These are phyloP conservation scores for Eutrigla gurnardus DNA, from an alignment of 2,797 vertebrate genomes.

Conservation along the genomic window DNA sequence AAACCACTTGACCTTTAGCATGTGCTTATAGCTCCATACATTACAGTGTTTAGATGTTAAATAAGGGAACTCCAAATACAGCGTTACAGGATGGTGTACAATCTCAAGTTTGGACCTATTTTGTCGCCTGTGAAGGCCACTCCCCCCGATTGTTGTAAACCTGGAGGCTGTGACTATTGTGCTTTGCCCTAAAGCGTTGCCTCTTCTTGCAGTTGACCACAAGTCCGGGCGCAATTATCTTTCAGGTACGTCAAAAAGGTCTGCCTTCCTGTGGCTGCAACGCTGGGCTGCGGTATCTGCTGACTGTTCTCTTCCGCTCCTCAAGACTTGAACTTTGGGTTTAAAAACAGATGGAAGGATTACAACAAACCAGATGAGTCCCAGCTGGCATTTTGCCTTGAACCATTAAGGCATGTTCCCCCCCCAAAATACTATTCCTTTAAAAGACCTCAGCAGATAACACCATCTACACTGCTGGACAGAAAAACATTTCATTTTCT, in stretches of 20 bases:
- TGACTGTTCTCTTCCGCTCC: slow-evolving; percentile 55
- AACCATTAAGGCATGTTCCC: background rate
- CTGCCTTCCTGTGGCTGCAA: slow-evolving; percentile 55
- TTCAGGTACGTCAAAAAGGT: slow-evolving; percentile 83
- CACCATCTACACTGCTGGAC: background rate
- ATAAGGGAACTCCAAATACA: background rate
- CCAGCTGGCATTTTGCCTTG: background rate
- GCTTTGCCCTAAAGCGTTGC: slow-evolving; percentile 78
- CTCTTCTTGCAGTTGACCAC: slow-evolving; percentile 86
- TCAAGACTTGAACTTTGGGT: slow-evolving; percentile 66
- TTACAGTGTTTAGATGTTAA: no score
- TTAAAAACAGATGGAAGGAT: slow-evolving; percentile 20
- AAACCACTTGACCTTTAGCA: background rate
- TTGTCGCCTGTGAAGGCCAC: slow-evolving; percentile 49
- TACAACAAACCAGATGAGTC: no score
- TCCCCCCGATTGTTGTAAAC: slow-evolving; percentile 48
- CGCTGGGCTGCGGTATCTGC: slow-evolving; percentile 69
- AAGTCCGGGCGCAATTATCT: slow-evolving; percentile 75
- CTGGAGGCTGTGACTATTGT: slow-evolving; percentile 63
- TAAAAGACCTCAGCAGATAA: background rate
- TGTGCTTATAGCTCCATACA: background rate
- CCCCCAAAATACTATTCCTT: background rate
- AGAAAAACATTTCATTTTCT: background rate
- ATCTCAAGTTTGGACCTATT: slow-evolving; percentile 32
- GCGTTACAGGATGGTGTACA: background rate